Base-by-base conservation (phyloP, 2,888 invertebrate genomes). In the Lissonota sp. region DNA sequence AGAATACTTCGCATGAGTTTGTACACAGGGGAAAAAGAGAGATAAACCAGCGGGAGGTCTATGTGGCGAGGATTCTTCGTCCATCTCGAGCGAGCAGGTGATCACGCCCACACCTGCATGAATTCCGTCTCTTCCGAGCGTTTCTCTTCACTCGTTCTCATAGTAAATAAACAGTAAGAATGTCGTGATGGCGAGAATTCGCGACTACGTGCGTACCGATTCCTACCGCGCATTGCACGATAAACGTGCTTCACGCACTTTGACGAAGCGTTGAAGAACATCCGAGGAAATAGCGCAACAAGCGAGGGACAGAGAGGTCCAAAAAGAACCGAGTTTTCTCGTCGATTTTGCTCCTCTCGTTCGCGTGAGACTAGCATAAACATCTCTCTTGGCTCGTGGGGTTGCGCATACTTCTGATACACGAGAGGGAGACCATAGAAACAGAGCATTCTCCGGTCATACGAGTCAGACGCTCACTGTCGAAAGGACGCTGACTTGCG, bases 91-190 rank as follows among this genome's bases (percentile, higher is more conserved):
- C 57, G 86, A 87, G 87, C 90, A 90, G 90, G 89, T 90, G 90
- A 90, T 89, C 88, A 87, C 89, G 88, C 88, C 90, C 86, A 90
- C 90, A 87, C 87, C 86, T 86, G 87, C 86, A 77, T 74, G 79
- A 67, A 26, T 26, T 26, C 26, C 26, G 26, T 26, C 16, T 63
- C 58, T 39, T 60, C 62, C 49, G 57, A 57, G 71, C 57, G 70
- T 80, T 66, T 80, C 70, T 39, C 79, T 70, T 53, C 12, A 55
- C 51, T 80, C 73, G 51, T 78, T 71, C 67, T 51, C 57, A 63
- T 49, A 37, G 14, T 39, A 51, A 57, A 39, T 46, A 64, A 58
- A 44, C 26, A 39, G 51, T 14, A 57, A 76, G 58, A 69, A 46
- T 80, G 73, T 79, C 79, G 64, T 71, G 74, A 42, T 58, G 49